A percentile compares a stretch with the other conserved stretches of the same genome.
These are phyloP conservation scores for Corythucha ciliata DNA, from an alignment of 2,888 invertebrate species.

Conservation along the genomic window DNA sequence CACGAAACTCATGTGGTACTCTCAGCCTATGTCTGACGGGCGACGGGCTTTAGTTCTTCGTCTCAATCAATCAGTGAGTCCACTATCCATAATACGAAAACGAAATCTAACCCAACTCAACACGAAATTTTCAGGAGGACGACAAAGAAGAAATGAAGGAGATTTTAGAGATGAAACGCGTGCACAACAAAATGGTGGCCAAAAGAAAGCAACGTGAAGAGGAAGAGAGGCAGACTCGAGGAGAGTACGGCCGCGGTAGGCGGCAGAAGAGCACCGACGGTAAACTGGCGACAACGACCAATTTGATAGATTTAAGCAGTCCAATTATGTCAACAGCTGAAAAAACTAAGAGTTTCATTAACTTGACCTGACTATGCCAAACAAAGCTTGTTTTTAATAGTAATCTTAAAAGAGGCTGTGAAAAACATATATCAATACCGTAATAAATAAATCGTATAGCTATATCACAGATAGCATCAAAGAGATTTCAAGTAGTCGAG, in stretches of 20 bases:
- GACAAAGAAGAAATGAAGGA: constrained; percentile 92
- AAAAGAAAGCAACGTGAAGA: constrained; percentile 47
- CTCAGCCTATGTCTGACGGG: constrained; percentile 87
- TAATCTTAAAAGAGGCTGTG: too few species aligned
- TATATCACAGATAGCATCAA: not conserved
- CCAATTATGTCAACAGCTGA: constrained; percentile 9
- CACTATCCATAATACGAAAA: too few species aligned
- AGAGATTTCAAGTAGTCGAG: constrained; percentile 2
- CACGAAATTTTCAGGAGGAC: constrained; percentile 55
- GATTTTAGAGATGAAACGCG: constrained; percentile 79
- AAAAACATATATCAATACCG: too few species aligned
- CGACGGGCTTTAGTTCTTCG: constrained; percentile 75
- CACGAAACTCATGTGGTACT: constrained; percentile 79
- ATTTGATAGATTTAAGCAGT: constrained; percentile 27
- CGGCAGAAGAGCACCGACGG: constrained; percentile 14
- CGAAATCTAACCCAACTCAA: not conserved
- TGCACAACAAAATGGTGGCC: constrained; percentile 68
- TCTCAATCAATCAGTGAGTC: constrained; percentile 73
- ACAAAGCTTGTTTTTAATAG: too few species aligned
- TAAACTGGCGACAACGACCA: constrained; percentile 20
- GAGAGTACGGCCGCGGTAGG: constrained; percentile 2
- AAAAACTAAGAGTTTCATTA: too few species aligned
- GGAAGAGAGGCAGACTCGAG: constrained; percentile 13
- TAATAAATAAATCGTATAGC: too few species aligned
- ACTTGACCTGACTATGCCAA: too few species aligned